Base-by-base conservation (phyloP, 1,140 invertebrate species). In the Bombus pyrosoma region DNA sequence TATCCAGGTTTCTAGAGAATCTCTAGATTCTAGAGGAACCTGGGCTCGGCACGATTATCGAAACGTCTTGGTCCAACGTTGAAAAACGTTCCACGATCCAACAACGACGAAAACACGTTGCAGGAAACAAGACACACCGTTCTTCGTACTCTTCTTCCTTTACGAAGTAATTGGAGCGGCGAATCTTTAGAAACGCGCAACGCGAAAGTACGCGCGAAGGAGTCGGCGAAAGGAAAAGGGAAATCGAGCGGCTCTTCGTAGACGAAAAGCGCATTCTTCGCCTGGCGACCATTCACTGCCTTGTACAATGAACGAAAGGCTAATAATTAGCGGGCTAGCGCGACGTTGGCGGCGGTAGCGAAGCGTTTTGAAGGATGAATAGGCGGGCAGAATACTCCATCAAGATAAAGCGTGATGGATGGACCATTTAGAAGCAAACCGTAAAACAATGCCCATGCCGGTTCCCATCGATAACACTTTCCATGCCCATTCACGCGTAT, bases 401-500 rank as follows among this genome's bases (percentile, higher is more conserved):
- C 89, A 87, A 90, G 89, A 89, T 89, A 89, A 77, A 84, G 73
- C 57, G 81, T 89, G 88, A 90, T 89, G 89, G 88, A 90, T 89
- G 89, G 81, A 89, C 85, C 88, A 82, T 89, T 89, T 89, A 89
- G 87, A 62, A 77, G 80, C 84, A 76, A 89, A 89, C 87, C 88
- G 81, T 89, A 89, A 89, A 89, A 90, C 89, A 90, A 90, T 89
- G 85, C 88, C 78, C 83, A 87, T 85, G 69, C 88, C 82, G 82
- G 86, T 84, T 87, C 89, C 81, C 85, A 89, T 89, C 88, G 88
- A 87, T 89, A 89, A 90, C 89, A 85, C 85, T 90, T 87, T 83
- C 77, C 77, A 86, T 85, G 89, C 64, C 87, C 87, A 76, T 57
- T 83, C 59, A 43, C 59, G 77, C 57, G 74, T 89, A 71, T 77